Evolutionary conservation across 2,113 vertebrate genomes (phyloP).

Genomic region (Tautogolabrus adspersus): DNA sequence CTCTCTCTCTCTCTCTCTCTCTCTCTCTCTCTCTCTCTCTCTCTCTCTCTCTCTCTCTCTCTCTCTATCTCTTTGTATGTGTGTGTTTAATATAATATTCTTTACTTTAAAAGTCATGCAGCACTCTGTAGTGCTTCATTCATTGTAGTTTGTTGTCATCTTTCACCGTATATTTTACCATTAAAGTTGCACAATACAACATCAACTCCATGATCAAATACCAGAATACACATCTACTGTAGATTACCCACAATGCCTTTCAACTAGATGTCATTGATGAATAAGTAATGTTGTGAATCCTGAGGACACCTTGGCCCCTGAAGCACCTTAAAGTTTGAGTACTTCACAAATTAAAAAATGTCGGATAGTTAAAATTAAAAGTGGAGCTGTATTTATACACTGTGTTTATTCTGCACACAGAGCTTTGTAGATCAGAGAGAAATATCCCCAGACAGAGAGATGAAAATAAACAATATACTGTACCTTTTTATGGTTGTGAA

Average conservation of each 20-base stretch:
- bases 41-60: too few relatives aligned
- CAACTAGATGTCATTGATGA: neutral
- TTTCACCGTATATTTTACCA: too few relatives aligned
- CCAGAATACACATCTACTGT: neutral
- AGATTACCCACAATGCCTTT: slow-evolving; percentile 6
- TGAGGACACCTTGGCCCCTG: neutral
- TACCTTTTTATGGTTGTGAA: slow-evolving; percentile 15
- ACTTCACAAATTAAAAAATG: neutral
- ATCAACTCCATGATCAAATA: slow-evolving; percentile 3
- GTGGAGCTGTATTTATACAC: slow-evolving; percentile 3
- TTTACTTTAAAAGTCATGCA: too few relatives aligned
- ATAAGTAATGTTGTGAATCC: neutral
- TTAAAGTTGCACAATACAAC: too few relatives aligned
- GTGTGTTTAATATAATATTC: too few relatives aligned
- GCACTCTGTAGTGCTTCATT: too few relatives aligned
- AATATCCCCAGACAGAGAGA: slow-evolving; percentile 9
- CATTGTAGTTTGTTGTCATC: too few relatives aligned
- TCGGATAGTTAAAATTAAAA: slow-evolving; percentile 3
- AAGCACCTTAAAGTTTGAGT: neutral
- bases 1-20: too few relatives aligned
- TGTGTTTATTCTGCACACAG: neutral
- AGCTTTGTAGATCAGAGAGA: slow-evolving; percentile 17
- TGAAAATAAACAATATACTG: slow-evolving; percentile 16
- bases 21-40: too few relatives aligned
- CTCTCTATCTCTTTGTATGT: too few relatives aligned